A percentile compares a stretch with the other conserved stretches of the same genome.
These are phyloP conservation scores for Stenodema calcarata DNA, from an alignment of 2,888 invertebrate species.

Conservation along the genomic window DNA sequence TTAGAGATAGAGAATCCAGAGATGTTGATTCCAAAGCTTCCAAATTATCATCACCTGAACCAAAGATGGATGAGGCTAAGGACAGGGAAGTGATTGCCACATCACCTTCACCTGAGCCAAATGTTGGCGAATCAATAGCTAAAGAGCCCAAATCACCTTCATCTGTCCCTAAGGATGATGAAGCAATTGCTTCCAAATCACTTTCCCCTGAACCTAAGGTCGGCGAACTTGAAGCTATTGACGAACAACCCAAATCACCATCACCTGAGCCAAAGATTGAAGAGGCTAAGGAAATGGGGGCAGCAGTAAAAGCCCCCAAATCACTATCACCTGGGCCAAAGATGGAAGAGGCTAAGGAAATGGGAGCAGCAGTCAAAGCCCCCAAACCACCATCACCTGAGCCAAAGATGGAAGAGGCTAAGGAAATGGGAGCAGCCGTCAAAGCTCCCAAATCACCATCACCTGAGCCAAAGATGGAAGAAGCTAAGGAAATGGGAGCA, in stretches of 20 bases:
- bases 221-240: not conserved
- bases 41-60: constrained; percentile 19
- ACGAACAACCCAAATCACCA: constrained; percentile 10
- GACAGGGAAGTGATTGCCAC: not conserved
- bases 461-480: not conserved
- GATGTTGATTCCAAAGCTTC: not conserved
- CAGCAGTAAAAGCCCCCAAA: not conserved
- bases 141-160: constrained; percentile 27
- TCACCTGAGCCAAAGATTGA: constrained; percentile 16
- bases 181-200: not conserved
- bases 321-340: not conserved
- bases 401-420: not conserved
- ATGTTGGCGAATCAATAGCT: not conserved
- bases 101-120: not conserved
- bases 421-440: not conserved
- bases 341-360: not conserved
- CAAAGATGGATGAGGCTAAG: not conserved
- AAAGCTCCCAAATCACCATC: not conserved
- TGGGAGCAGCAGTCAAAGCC: not conserved
- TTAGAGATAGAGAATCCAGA: not conserved
- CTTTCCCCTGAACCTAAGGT: not conserved
- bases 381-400: not conserved
- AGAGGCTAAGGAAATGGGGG: not conserved
- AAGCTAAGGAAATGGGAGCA: not conserved
- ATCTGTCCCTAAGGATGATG: not conserved